Conservation (phyloP, 1,140 invertebrate species). For the Lepidotrigona ventralis region DNA sequence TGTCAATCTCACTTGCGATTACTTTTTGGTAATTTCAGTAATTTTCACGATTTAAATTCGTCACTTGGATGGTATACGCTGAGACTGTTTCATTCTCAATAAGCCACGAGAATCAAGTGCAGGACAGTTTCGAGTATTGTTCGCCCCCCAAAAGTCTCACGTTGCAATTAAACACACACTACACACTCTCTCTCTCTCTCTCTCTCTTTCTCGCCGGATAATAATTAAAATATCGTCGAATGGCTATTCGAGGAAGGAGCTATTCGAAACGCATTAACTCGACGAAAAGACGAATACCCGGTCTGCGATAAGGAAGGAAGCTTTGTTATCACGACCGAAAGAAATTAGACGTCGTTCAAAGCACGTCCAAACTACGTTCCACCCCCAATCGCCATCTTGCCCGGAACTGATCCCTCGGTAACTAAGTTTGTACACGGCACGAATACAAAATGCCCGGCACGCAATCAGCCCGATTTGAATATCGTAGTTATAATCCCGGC, state of each 20-base stretch:
- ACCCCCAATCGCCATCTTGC: conserved; percentile 28
- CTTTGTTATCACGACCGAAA: neutral
- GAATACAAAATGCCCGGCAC: conserved; percentile 43
- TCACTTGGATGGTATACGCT: too few species aligned
- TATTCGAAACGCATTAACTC: neutral
- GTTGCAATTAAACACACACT: neutral
- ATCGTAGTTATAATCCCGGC: conserved; percentile 29
- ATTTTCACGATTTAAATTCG: too few species aligned
- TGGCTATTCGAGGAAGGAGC: neutral
- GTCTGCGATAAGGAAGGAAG: neutral
- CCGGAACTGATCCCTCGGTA: conserved; percentile 35
- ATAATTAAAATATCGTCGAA: conserved; percentile 3
- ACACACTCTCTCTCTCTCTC: too few species aligned
- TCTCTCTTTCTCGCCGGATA: neutral
- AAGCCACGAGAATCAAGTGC: too few species aligned
- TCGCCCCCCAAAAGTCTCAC: neutral
- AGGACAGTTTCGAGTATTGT: too few species aligned
- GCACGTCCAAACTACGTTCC: conserved; percentile 14
- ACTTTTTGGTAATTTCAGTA: too few species aligned
- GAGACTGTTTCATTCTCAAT: too few species aligned
- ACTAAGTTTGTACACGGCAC: conserved; percentile 38
- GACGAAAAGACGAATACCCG: neutral
- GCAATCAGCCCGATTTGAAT: conserved; percentile 37
- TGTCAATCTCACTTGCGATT: too few species aligned
- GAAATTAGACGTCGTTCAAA: conserved; percentile 31